phyloP scores from a whole-genome alignment of 2,797 vertebrate genomes.

The Otolemur crassicaudatus region DNA sequence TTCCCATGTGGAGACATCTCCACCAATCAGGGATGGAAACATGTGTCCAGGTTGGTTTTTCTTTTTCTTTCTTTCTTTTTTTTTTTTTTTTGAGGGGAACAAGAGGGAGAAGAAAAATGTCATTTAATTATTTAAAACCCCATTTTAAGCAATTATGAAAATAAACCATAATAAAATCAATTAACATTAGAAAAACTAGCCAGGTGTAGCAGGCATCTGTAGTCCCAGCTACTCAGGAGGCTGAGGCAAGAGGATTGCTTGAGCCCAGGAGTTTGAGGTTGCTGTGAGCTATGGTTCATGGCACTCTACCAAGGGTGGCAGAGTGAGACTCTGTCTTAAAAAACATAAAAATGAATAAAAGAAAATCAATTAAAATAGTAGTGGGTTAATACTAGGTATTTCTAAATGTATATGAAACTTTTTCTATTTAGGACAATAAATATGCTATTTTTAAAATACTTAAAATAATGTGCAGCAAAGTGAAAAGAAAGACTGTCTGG shows the following conservation, averaged over 20 bases:
- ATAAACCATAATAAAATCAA: constrained; percentile 17
- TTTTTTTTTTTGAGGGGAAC: neutral
- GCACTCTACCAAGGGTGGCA: no score
- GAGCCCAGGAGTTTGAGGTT: no score
- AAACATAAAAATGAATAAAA: no score
- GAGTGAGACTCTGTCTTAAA: no score
- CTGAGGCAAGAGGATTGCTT: no score
- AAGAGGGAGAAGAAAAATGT: neutral
- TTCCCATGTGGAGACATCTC: neutral
- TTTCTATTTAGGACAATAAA: constrained; percentile 23
- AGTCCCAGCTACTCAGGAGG: no score
- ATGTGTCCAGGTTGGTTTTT: neutral
- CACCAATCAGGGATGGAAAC: neutral
- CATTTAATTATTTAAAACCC: constrained; percentile 19
- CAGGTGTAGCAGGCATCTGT: no score
- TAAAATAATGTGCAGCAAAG: neutral
- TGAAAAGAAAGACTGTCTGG: neutral
- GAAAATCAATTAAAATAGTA: constrained; percentile 6
- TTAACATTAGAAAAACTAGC: neutral
- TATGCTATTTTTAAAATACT: constrained; percentile 6
- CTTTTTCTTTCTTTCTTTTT: no score
- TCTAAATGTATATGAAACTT: neutral
- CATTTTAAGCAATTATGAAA: constrained; percentile 21
- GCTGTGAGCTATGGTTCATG: no score
- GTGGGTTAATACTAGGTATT: neutral